Conservation (phyloP, 1,140 invertebrate genomes). For the Wasmannia auropunctata region DNA sequence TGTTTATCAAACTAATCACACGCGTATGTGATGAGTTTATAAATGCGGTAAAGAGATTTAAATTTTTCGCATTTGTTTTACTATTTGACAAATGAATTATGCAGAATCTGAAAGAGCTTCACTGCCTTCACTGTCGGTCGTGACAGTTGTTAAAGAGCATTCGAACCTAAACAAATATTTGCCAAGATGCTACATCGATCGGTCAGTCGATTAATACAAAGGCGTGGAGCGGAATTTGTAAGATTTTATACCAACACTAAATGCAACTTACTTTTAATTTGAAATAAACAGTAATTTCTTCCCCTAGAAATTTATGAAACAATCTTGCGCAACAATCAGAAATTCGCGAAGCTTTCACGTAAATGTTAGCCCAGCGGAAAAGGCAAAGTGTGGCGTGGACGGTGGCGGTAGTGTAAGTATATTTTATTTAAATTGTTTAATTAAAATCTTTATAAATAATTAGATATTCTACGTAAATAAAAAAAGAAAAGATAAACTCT, state of each 20-base stretch:
- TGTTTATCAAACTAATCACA: not conserved
- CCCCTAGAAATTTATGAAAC: conserved; percentile 17
- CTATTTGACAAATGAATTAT: conserved; percentile 35
- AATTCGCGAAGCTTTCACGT: conserved; percentile 68
- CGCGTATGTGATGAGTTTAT: not conserved
- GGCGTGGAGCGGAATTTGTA: conserved; percentile 30
- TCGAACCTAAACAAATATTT: not conserved
- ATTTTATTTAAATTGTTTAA: not conserved
- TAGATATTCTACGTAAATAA: not conserved
- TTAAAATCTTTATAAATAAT: not conserved
- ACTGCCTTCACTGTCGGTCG: no score
- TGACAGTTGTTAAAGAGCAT: conserved; percentile 32
- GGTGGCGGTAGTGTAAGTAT: conserved; percentile 9
- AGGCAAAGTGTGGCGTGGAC: conserved; percentile 66
- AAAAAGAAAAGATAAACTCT: not conserved
- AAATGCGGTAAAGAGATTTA: not conserved
- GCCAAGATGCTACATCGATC: conserved; percentile 13
- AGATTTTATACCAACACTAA: not conserved
- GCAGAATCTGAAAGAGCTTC: not conserved
- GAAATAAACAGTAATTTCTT: not conserved
- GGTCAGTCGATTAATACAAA: conserved; percentile 9
- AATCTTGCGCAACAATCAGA: not conserved
- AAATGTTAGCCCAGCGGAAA: conserved; percentile 74
- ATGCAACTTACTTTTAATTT: not conserved
- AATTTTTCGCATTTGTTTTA: conserved; percentile 41